Base-by-base conservation (phyloP, 37 sponge, comb jelly and placozoan species). In the Spongia lamella region DNA sequence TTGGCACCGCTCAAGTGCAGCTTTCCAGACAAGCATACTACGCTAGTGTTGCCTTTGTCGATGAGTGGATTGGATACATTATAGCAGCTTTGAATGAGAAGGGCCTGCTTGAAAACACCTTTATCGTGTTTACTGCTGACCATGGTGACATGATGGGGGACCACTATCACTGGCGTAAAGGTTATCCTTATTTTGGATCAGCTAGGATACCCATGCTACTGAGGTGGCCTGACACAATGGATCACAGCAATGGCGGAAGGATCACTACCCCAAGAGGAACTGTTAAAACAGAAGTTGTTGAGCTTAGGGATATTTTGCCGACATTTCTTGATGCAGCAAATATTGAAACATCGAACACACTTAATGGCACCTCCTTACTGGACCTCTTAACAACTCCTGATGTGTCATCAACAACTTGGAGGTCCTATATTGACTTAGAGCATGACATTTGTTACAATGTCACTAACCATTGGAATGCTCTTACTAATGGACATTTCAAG, bases 81-180 rank as follows among this genome's bases (percentile, higher is more conserved):
- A 38, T 82, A 13, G 59, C 22, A 31, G 38, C 56, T 14, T 27
- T 88, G 73, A 43, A 66, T 26, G 40, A 71, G 1, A 52, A 50
- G n/a, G 77, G 70, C 14, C 53, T 79, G 27, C 31, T 63, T 15
- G 69, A 82, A 3, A 63, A 76, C 39, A 88, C 88, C 29, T 39
- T 88, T 21, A 62, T 88, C 26, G 20, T 88, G 22, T 88, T 88
- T 52, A 77, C 88, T 62, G 83, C 88, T 40, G 88, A 88, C 39
- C 88, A 88, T 78, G 88, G 88, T 31, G 88, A 88, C 31, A 88
- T 88, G 88, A 52, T 88, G 66, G 88, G 88, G 7, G 88, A 88
- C 59, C 88, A 88, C 35, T 88, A 88, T 52, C 88, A 77, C 55
- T 88, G 70, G 71, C 55, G 88, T 11, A 88, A 88, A 39, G 69